A percentile compares a stretch with the other conserved stretches of the same genome.
Evolutionary conservation across 2,888 invertebrate species (phyloP).

Genomic region (Drosophila nr. perissopoda): DNA sequence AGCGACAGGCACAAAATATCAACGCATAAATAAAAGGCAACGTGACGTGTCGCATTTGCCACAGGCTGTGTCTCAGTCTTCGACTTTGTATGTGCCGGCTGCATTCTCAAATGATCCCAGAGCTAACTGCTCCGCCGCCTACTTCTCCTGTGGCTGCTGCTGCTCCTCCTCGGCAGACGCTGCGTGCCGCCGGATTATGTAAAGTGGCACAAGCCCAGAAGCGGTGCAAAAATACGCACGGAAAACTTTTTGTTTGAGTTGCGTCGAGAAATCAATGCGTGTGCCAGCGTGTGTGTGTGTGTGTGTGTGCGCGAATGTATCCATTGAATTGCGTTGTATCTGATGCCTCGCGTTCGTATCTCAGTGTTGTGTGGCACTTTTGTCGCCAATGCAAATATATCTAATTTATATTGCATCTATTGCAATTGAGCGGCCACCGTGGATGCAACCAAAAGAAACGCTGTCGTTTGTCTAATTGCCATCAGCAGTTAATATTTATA

Average conservation of each 20-base stretch:
- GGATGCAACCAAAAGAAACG: constrained; percentile 59
- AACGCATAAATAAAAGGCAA: constrained; percentile 71
- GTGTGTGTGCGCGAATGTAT: constrained; percentile 23
- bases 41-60: constrained; percentile 65
- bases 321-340: constrained; percentile 19
- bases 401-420: constrained; percentile 76
- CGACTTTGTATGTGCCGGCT: constrained; percentile 46
- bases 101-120: constrained; percentile 40
- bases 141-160: background rate
- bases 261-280: constrained; percentile 25
- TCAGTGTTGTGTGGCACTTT: constrained; percentile 19
- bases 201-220: constrained; percentile 62
- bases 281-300: background rate
- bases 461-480: constrained; percentile 49
- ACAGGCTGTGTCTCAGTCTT: background rate
- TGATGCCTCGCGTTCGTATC: constrained; percentile 15
- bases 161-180: constrained; percentile 16
- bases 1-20: constrained; percentile 53
- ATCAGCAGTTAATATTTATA: constrained; percentile 44
- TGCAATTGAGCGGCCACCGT: constrained; percentile 67
- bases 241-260: constrained; percentile 30
- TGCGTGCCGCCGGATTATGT: constrained; percentile 73
- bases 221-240: constrained; percentile 45
- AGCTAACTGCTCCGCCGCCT: constrained; percentile 9
- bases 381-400: constrained; percentile 67